Evolutionary conservation across 2,888 invertebrate species (phyloP).

Genomic region (Caenorhabditis auriculariae): DNA sequence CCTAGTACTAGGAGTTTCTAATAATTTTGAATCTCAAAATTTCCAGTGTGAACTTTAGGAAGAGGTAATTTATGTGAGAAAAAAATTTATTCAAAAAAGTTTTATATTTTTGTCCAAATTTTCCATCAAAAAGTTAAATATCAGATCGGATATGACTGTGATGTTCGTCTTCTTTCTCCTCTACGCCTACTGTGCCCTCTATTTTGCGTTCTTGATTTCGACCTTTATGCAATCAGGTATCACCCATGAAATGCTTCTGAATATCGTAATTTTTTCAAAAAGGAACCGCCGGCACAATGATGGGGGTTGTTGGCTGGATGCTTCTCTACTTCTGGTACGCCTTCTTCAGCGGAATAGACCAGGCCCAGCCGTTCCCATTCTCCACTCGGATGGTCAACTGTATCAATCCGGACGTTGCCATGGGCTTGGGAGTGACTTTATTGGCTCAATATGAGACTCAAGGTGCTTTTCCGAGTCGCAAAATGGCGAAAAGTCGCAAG

Average conservation of each 20-base stretch:
- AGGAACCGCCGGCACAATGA: constrained; percentile 51
- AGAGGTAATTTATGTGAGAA: no score
- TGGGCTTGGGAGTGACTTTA: constrained; percentile 42
- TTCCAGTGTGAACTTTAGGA: no score
- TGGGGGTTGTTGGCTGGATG: constrained; percentile 56
- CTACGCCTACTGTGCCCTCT: constrained; percentile 49
- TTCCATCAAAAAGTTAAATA: constrained; percentile 1
- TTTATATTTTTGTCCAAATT: not conserved
- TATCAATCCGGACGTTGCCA: constrained; percentile 52
- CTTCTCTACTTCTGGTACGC: constrained; percentile 55
- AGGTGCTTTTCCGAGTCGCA: no score
- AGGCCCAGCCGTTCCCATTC: constrained; percentile 31
- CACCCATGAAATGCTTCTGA: not conserved
- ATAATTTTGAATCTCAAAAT: no score
- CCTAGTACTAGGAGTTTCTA: no score
- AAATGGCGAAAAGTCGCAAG: not conserved
- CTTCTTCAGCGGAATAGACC: constrained; percentile 43
- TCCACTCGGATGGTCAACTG: constrained; percentile 43
- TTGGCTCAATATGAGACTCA: constrained; percentile 55
- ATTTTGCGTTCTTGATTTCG: constrained; percentile 52
- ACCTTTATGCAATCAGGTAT: constrained; percentile 53
- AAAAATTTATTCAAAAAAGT: no score
- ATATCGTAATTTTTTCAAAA: not conserved
- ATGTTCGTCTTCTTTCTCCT: constrained; percentile 53
- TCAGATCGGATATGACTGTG: constrained; percentile 39